Base-by-base conservation (phyloP, 92 coral and sea anemone genomes). In the Epizoanthus ramosus region DNA sequence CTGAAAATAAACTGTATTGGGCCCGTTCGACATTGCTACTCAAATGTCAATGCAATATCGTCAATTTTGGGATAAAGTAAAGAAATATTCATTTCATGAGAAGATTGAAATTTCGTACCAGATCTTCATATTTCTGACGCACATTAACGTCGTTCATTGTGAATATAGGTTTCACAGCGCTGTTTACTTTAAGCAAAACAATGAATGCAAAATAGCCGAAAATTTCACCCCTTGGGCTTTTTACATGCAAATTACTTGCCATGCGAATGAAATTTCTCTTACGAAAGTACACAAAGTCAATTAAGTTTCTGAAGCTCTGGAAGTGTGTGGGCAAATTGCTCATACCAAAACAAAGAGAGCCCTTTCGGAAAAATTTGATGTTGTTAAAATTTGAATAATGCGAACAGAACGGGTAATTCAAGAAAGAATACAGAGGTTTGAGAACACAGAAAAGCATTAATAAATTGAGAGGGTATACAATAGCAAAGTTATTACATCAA, bases 221-320 rank as follows among this genome's bases (percentile, higher is more conserved):
- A 76, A 17, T 37, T 76, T 58, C 35, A n/a, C 58, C 37, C 66
- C 21, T 52, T 6, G 23, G 71, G 70, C 19, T 37, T 77, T 77
- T 60, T 77, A 77, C 52, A 77, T 77, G 82, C 82, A 77, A 77
- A 77, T 77, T 47, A 61, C 82, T 12, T 57, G 24, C 6, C 65
- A 61, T 45, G 13, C 17, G 24, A 77, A 77, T 61, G 70, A 39
- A 63, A 54, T 47, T 61, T 63, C 56, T 17, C 61, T 76, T 61
- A 25, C 16, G 6, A 35, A 9, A 37, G 33, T 24, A 61, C 52
- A 60, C 56, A 77, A 14, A 22, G 47, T 60, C 82, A 77, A 77
- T 77, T 61, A 77, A 74, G 70, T 61, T 77, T 60, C 71, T 15
- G 71, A 61, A 50, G 22, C 22, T 10, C 54, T 57, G 70, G 25